phyloP scores from a whole-genome alignment of 2,797 vertebrate species.

The Catamblyrhynchus diadema region DNA sequence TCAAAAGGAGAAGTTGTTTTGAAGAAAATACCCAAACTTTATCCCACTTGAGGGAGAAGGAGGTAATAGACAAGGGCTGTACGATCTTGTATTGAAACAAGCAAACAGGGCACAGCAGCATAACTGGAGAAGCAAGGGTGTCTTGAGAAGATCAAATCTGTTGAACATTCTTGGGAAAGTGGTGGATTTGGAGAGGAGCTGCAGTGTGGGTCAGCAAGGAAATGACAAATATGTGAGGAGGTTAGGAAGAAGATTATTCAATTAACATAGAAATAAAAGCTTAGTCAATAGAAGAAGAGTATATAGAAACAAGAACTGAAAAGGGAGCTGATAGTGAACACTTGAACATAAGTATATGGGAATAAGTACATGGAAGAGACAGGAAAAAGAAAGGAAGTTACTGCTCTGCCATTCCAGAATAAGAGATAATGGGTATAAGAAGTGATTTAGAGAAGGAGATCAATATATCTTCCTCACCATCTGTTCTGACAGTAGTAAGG shows the following conservation, averaged over 20 bases:
- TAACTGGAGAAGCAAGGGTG: not conserved
- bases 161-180: not conserved
- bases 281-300: not conserved
- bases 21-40: not conserved
- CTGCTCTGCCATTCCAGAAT: not conserved
- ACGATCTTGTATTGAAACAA: not conserved
- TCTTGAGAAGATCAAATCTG: not conserved
- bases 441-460: not conserved
- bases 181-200: not conserved
- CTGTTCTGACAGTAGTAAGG: not conserved
- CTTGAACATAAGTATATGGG: not conserved
- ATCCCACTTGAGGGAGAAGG: not conserved
- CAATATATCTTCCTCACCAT: not conserved
- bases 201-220: not conserved
- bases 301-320: not conserved
- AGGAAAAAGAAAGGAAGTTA: not conserved
- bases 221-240: not conserved
- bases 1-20: not conserved
- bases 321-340: not conserved
- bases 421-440: not conserved
- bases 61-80: not conserved
- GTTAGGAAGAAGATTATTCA: not conserved
- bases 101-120: not conserved
- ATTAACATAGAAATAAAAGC: not conserved
- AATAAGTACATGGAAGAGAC: not conserved